Evolutionary conservation across 2,888 invertebrate genomes (phyloP), one percentile per base, ranked within the genome.

Genomic region (Blera fallax): DNA sequence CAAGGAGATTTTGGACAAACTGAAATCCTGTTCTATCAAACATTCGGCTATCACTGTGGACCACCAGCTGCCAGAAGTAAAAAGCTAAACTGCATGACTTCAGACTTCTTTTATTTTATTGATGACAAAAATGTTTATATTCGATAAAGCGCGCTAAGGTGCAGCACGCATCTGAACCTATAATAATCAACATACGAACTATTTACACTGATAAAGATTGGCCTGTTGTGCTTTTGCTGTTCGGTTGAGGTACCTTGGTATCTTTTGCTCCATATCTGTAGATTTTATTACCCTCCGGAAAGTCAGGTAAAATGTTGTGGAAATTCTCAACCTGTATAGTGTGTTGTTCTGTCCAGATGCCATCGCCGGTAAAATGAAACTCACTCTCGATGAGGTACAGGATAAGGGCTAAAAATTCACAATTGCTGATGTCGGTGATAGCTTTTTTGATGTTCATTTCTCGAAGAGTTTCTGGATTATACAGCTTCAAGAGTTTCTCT

Each of bases 301-400:
- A 92, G 74, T 92, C 91, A 0, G 92, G 92, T 24, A 92, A 56
- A 29, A 92, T 87, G 74, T 91, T 91, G 65, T 91, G 90, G 8
- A 92, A 92, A 73, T 92, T 92, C 60, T 91, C 91, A 14, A 92
- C 90, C 37, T 90, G 90, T 50, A 91, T 89, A 5, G 89, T 88
- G 67, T 91, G 91, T 56, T 91, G 90, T 62, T 92, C 92, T 0
- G 90, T 90, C 95, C 96, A 96, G 45, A 96, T 93, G 0, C 95
- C 96, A 89, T 96, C 95, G 0, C 96, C 96, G 11, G 94, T 95
- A 89, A 96, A 97, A 90, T 96, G 95, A 90, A 94, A 94, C 88
- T 94, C 94, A 88, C 93, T 94, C 90, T 97, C 96, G 21, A 97
- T 94, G 73, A 94, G 93, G 90, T 97, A 97, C 52, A 96, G 89